Evolutionary conservation across 1,140 invertebrate species (phyloP).

Genomic region (Choristoneura fumiferana): DNA sequence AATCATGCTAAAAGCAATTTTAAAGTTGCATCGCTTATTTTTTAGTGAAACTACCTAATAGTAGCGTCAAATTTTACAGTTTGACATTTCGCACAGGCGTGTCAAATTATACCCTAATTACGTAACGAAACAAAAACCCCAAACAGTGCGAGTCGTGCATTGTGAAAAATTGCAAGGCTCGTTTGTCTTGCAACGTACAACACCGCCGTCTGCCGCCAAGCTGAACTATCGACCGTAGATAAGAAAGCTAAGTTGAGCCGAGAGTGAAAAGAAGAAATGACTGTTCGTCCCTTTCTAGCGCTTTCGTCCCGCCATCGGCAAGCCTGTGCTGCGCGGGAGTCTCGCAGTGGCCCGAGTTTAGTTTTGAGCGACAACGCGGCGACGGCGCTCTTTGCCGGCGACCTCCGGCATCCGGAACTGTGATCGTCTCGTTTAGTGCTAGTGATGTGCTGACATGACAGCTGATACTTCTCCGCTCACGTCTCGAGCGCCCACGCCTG

Average conservation of each 20-base stretch:
- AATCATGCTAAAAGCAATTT: too few species aligned
- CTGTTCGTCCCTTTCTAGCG: slow-evolving; percentile 62
- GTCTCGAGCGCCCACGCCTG: slow-evolving; percentile 24
- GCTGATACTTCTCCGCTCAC: slow-evolving; percentile 19
- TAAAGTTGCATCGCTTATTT: too few species aligned
- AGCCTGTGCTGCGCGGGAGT: slow-evolving; percentile 41
- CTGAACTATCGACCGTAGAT: slow-evolving; percentile 18
- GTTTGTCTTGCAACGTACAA: not conserved
- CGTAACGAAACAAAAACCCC: not conserved
- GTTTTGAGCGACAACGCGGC: slow-evolving; percentile 69
- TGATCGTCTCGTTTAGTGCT: slow-evolving; percentile 56
- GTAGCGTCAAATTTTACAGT: not conserved
- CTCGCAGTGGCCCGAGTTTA: slow-evolving; percentile 50
- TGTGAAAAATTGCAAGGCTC: slow-evolving; percentile 3
- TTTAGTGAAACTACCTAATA: too few species aligned
- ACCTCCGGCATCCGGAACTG: slow-evolving; percentile 51
- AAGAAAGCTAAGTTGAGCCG: slow-evolving; percentile 24
- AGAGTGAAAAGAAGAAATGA: slow-evolving; percentile 69
- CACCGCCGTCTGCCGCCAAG: not conserved
- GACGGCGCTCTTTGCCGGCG: slow-evolving; percentile 59
- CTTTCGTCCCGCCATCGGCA: slow-evolving; percentile 61
- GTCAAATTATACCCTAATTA: not conserved
- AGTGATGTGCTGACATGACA: slow-evolving; percentile 57
- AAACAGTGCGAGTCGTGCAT: slow-evolving; percentile 12
- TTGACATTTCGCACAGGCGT: not conserved